phyloP scores from a whole-genome alignment of 2,888 invertebrate species.

The Lasioglossum zephyrum region DNA sequence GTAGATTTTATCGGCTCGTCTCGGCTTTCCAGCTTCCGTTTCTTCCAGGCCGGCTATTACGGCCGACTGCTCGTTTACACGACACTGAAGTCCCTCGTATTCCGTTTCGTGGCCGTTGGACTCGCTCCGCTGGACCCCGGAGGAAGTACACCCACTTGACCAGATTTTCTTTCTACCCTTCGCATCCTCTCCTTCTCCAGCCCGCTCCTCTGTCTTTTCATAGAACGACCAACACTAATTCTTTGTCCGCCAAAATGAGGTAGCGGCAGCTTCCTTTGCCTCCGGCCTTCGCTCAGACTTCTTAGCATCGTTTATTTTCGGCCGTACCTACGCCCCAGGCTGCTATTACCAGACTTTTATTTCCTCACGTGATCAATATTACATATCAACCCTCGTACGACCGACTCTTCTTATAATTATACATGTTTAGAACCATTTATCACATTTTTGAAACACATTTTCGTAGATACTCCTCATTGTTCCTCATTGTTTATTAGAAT shows the following conservation, averaged over 20 bases:
- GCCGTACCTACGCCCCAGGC: no score
- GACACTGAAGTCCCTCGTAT: constrained; percentile 53
- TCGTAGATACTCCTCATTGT: neutral
- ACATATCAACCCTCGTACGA: neutral
- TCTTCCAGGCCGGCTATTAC: constrained; percentile 65
- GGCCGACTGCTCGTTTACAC: constrained; percentile 64
- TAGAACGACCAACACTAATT: constrained; percentile 31
- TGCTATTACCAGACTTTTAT: neutral
- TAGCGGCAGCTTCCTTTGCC: constrained; percentile 13
- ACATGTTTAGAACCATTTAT: neutral
- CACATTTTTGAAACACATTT: neutral
- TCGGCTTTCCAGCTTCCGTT: constrained; percentile 74
- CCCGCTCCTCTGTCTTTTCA: constrained; percentile 6
- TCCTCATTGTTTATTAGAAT: no score
- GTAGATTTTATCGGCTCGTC: constrained; percentile 80
- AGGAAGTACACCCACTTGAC: constrained; percentile 63
- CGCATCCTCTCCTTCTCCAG: constrained; percentile 17
- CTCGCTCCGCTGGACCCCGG: constrained; percentile 43
- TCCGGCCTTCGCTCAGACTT: neutral
- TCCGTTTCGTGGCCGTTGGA: constrained; percentile 50
- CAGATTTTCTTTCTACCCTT: constrained; percentile 63
- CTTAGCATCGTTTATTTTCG: neutral
- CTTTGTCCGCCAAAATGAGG: constrained; percentile 27
- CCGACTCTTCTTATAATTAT: neutral
- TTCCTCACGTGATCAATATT: neutral